Base-by-base conservation (phyloP, 2,113 vertebrate genomes). In the Cyprinodon variegatus region DNA sequence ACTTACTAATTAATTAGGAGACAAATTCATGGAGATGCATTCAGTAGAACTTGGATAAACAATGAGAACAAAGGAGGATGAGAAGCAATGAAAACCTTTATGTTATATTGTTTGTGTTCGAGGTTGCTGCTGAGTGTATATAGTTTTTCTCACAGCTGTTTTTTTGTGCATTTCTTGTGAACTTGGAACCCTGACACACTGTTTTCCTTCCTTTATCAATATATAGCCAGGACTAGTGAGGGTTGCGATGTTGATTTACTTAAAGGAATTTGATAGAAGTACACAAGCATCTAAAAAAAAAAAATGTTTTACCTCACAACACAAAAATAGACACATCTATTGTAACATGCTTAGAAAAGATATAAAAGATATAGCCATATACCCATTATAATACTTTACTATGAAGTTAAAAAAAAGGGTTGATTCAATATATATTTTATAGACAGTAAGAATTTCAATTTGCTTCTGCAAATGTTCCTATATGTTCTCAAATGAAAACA, bases 1-100 rank as follows among this genome's bases (percentile, higher is more conserved):
- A 84, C 64, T 61, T 65, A 71, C 75, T 86, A 85, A 90, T 89
- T 87, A 78, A 90, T 57, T 57, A 87, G 65, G 62, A 72, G 81
- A 82, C 59, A 78, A 80, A 68, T 71, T 38, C 40, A 78, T 3
- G 20, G 17, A 68, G 60, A 64, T 70, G 36, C 41, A 14, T 50
- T 14, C 12, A 61, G 61, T 36, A 63, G 66, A 45, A 20, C 15
- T 65, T 71, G 66, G 74, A 83, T 71, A 73, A 74, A 89, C 79
- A 73, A 57, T 68, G 67, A 60, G 41, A 72, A 57, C 59, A 70
- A 41, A 66, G 37, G 1, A 17, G 61, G 81, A 29, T 62, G 67
- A 65, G 43, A 78, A 59, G 43, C 60, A 37, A 41, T 77, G 63
- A 78, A 82, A 76, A 60, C 74, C 29, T 29, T 29, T 29, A 65